phyloP scores from a whole-genome alignment of 2,797 vertebrate species.

The Pangasius djambal region DNA sequence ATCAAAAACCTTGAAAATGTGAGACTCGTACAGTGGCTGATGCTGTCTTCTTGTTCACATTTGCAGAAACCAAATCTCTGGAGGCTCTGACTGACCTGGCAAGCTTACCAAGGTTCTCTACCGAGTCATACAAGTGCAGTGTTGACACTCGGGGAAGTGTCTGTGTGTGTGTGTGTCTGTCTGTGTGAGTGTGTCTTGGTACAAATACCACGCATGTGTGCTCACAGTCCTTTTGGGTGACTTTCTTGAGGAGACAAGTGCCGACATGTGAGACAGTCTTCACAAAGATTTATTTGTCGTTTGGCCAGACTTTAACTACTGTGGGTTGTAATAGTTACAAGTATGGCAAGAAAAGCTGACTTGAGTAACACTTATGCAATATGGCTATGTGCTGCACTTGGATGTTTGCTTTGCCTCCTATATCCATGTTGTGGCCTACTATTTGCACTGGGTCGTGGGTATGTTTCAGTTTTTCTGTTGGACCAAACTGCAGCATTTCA shows the following conservation, averaged over 20 bases:
- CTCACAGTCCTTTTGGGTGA: slow-evolving; percentile 23
- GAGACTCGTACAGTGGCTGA: slow-evolving; percentile 3
- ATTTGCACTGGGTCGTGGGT: not conserved
- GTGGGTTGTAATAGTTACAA: not conserved
- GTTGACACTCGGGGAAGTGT: slow-evolving; percentile 30
- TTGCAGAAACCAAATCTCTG: slow-evolving; percentile 24
- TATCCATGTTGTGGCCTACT: not conserved
- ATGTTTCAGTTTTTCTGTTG: not conserved
- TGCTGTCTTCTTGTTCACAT: slow-evolving; percentile 8
- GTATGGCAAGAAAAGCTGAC: not conserved
- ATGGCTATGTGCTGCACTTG: not conserved
- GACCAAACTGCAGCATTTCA: not conserved
- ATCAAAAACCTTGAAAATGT: not conserved
- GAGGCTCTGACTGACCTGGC: slow-evolving; percentile 41
- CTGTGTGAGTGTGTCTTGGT: slow-evolving; percentile 2
- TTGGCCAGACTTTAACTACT: slow-evolving; percentile 23
- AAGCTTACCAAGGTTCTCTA: slow-evolving; percentile 31
- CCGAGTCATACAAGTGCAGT: slow-evolving; percentile 35
- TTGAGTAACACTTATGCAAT: not conserved
- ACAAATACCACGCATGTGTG: slow-evolving; percentile 28
- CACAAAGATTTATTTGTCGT: slow-evolving; percentile 19
- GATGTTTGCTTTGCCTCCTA: not conserved
- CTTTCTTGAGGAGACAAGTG: slow-evolving; percentile 27
- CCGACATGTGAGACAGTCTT: slow-evolving; percentile 31
- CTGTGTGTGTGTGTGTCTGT: slow-evolving; percentile 5